phyloP scores from a whole-genome alignment of 2,797 vertebrate genomes.

The Xyrichtys novacula region DNA sequence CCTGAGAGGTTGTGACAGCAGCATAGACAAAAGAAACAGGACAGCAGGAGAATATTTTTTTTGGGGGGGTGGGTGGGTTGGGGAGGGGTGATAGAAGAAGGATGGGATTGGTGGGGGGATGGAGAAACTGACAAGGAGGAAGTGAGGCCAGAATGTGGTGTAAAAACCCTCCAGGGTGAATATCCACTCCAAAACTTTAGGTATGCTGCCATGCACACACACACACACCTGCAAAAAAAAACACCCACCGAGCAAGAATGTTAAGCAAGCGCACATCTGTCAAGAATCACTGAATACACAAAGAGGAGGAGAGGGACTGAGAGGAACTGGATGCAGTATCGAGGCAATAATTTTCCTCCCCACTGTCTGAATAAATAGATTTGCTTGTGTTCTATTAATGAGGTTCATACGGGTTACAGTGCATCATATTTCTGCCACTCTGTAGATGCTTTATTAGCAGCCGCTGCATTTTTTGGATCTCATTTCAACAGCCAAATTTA shows the following conservation, averaged over 20 bases:
- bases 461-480: conserved; percentile 70
- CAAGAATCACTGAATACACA: conserved; percentile 41
- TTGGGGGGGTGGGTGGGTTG: neutral
- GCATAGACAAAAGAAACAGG: conserved; percentile 62
- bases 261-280: conserved; percentile 34
- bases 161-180: conserved; percentile 49
- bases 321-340: conserved; percentile 63
- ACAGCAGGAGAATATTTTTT: conserved; percentile 30
- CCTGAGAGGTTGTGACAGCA: conserved; percentile 74
- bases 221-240: neutral
- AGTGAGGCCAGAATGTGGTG: conserved; percentile 36
- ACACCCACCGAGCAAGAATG: conserved; percentile 10
- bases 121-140: conserved; percentile 41
- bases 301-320: conserved; percentile 26
- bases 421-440: conserved; percentile 80
- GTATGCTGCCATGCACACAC: conserved; percentile 11
- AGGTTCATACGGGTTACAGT: conserved; percentile 78
- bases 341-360: conserved; percentile 74
- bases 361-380: conserved; percentile 83
- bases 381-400: conserved; percentile 81
- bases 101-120: conserved; percentile 11
- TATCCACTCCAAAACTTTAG: conserved; percentile 19
- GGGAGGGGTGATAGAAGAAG: conserved; percentile 10
- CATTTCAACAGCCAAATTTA: conserved; percentile 73
- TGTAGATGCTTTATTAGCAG: conserved; percentile 75